Evolutionary conservation across 2,888 invertebrate species (phyloP).

Genomic region (Tetrapedia diversipes): DNA sequence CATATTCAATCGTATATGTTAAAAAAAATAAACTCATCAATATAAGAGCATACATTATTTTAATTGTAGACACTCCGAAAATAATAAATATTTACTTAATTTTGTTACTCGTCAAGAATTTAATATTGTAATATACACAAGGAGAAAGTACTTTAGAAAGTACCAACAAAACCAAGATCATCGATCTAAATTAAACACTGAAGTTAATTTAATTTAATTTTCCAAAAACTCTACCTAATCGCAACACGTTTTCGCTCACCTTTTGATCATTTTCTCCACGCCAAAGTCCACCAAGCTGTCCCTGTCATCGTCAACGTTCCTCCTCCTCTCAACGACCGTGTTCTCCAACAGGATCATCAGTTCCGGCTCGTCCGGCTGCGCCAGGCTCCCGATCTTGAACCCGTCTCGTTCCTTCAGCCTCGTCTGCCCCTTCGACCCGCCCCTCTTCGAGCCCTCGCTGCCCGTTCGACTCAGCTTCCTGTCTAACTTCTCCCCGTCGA

Average conservation of each 20-base stretch:
- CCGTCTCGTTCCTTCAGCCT: conserved; percentile 31
- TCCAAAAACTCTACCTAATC: neutral
- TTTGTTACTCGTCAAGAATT: too few species aligned
- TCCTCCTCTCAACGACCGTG: conserved; percentile 21
- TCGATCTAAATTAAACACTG: too few species aligned
- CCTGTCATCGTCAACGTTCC: neutral
- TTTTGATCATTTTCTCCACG: neutral
- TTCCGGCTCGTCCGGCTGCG: conserved; percentile 64
- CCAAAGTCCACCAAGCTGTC: conserved; percentile 10
- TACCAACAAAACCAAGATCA: too few species aligned
- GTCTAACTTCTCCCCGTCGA: conserved; percentile 54
- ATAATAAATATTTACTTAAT: too few species aligned
- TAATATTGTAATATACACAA: too few species aligned
- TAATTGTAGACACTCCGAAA: too few species aligned
- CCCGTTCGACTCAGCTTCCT: conserved; percentile 64
- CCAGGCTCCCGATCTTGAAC: conserved; percentile 58
- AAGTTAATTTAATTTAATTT: too few species aligned
- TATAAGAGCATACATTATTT: too few species aligned
- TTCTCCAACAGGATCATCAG: conserved; percentile 52
- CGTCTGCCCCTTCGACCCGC: conserved; percentile 1
- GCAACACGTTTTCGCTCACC: conserved; percentile 35
- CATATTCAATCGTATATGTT: too few species aligned
- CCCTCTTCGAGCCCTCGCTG: conserved; percentile 67
- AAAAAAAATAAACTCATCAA: too few species aligned
- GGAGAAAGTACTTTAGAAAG: too few species aligned